These are phyloP conservation scores for Oreotrochilus melanogaster DNA, from an alignment of 2,113 vertebrate species.

Conservation along the genomic window DNA sequence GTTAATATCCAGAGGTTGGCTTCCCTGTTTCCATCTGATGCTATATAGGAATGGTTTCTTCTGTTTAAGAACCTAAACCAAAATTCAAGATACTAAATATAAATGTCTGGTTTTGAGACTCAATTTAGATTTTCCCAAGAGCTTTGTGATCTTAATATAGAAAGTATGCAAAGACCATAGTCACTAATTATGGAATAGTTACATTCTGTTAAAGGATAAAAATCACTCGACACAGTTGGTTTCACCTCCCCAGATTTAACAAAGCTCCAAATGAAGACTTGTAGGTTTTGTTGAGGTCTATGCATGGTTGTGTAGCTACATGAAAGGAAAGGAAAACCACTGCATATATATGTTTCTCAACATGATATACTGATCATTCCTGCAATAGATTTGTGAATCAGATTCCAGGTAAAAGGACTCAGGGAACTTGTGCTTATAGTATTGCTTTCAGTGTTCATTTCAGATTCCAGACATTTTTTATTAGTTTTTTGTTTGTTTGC, in stretches of 20 bases:
- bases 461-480: background rate
- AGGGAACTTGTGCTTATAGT: background rate
- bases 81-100: background rate
- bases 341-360: background rate
- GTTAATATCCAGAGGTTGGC: background rate
- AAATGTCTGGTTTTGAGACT: background rate
- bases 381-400: background rate
- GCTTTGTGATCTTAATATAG: background rate
- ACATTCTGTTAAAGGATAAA: constrained; percentile 29
- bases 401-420: background rate
- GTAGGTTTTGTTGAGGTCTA: background rate
- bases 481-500: background rate
- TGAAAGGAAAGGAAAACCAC: background rate
- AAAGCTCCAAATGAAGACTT: background rate
- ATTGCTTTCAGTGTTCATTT: background rate
- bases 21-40: background rate
- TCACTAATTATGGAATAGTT: background rate
- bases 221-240: background rate
- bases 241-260: constrained; percentile 11
- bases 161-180: background rate
- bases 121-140: background rate
- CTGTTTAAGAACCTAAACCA: background rate
- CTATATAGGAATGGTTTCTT: background rate
- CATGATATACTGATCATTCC: background rate
- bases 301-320: background rate